Evolutionary conservation across 2,888 invertebrate genomes (phyloP), one percentile per base, ranked within the genome.

Genomic region (Sepioteuthis lessoniana): DNA sequence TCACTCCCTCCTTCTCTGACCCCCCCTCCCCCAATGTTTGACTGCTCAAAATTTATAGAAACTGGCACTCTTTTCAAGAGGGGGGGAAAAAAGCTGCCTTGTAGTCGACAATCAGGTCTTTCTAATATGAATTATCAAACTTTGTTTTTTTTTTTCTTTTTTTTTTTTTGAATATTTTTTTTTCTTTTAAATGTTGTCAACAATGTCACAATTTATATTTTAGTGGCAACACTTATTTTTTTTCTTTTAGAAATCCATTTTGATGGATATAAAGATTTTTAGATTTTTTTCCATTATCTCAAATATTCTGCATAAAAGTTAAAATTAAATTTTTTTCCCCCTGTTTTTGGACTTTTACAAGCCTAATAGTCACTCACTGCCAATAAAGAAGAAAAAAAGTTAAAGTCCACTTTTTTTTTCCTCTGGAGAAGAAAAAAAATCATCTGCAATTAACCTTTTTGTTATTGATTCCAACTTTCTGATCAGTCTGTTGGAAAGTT

Each of bases 31-130:
- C n/a, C n/a, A 76, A 35, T 76, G n/a, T 76, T 76, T 76, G 76
- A 76, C 76, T 76, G 76, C 76, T 76, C 76, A 76, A 76, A 76
- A 76, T n/a, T n/a, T 76, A 16, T 76, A 76, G 76, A 76, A 76
- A 76, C 76, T 76, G 76, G 76, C 76, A 16, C 76, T 76, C 35
- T n/a, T 76, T n/a, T 76, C 16, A 16, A 76, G 21, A 55, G 25
- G 55, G 2, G 55, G 25, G 55, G 28, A 7, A 7, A 50, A 25
- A 55, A 55, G 55, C 55, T 55, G 55, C 25, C 55, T 55, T 55
- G n/a, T 76, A 76, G 76, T 35, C n/a, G 76, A 76, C 76, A 76
- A 76, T 76, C 76, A 16, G n/a, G 76, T 76, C 31, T 76, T 76
- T 76, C n/a, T n/a, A 76, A 76, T 76, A n/a, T 25, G 25, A 55